Conservation (phyloP, 2,797 vertebrate genomes). For the Arnoldichthys spilopterus region DNA sequence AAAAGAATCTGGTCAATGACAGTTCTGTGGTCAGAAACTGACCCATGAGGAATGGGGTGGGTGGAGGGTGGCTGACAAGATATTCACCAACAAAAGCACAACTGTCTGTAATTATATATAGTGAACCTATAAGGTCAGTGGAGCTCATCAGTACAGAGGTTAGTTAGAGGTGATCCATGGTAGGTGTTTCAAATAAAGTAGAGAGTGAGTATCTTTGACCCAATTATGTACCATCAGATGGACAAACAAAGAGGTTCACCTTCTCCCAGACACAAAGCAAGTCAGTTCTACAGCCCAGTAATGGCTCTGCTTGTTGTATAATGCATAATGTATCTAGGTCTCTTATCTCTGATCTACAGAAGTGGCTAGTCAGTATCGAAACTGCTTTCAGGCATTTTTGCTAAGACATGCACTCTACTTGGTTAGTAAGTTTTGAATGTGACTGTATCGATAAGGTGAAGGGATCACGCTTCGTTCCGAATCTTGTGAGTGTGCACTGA, state of each 20-base stretch:
- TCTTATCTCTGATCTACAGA: background rate
- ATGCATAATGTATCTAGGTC: conserved; percentile 38
- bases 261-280: background rate
- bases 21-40: no score
- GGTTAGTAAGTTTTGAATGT: background rate
- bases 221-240: background rate
- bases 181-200: background rate
- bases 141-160: no score
- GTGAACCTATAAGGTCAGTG: no score
- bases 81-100: no score
- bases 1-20: no score
- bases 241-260: background rate
- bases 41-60: no score
- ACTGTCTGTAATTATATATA: no score
- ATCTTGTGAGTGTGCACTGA: background rate
- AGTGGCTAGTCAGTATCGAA: conserved; percentile 6
- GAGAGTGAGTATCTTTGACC: background rate
- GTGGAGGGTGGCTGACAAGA: no score
- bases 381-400: background rate
- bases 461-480: background rate
- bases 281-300: conserved; percentile 7
- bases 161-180: background rate
- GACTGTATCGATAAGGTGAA: background rate
- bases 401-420: background rate
- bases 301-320: conserved; percentile 15